Evolutionary conservation across 2,113 vertebrate genomes (phyloP), one percentile per base, ranked within the genome.

Genomic region (Aphyosemion australe): DNA sequence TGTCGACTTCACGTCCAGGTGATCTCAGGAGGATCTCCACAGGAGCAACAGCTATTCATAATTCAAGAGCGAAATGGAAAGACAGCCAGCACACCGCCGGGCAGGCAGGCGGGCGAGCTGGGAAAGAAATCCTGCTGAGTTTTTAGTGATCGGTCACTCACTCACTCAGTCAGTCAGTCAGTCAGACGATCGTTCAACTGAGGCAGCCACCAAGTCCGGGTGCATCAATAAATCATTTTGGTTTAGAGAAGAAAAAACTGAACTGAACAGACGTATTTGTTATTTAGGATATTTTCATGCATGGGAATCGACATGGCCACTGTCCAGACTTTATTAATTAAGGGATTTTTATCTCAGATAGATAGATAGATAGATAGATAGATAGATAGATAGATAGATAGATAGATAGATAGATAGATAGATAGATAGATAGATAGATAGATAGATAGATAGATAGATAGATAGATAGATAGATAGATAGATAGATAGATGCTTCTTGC

Each of bases 21-120:
- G 45, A 73, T 80, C 68, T 82, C 71, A 51, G 73, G 70, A 77
- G 69, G 61, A 65, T 82, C 75, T 31, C 12, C 49, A 60, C 69
- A 54, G 49, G 66, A 51, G 69, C 69, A 78, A 54, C 79, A 56
- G 26, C 18, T 45, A 76, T 79, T 76, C 61, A 82, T 86, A 80
- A 84, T 86, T 85, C 82, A 86, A 64, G 49, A 74, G 48, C 18
- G 19, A 61, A 69, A 34, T 50, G 70, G 47, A 56, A 68, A 68
- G 79, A 43, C 76, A 64, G 68, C 56, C 68, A 61, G 72, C 47
- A 12, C 61, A 74, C 65, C 16, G 10, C 19, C 50, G 54, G 42
- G 26, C 64, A 52, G 42, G 37, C 54, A 70, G 55, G 46, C 66
- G 37, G 69, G 50, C n/a, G 13, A 43, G 51, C 21, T 31, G 52